Conservation (phyloP, 2,797 vertebrate genomes). For the Apogon hyalosoma region DNA sequence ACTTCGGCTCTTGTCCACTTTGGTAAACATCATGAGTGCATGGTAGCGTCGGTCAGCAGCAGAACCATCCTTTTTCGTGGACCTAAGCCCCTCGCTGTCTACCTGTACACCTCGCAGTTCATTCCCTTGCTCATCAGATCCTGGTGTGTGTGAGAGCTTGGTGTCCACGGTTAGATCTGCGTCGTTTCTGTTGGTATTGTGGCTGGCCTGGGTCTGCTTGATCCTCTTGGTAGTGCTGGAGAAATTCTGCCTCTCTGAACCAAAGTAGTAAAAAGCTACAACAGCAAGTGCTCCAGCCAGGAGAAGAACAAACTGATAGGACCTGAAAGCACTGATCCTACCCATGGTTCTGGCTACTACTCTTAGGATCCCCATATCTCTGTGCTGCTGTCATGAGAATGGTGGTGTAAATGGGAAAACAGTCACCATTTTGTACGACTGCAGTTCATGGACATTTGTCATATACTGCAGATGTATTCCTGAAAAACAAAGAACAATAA, state of each 20-base stretch:
- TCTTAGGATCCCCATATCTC: constrained; percentile 80
- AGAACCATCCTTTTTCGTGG: constrained; percentile 26
- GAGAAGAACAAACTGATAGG: constrained; percentile 88
- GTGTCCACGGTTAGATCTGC: constrained; percentile 80
- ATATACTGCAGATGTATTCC: constrained; percentile 24
- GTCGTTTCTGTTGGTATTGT: constrained; percentile 84
- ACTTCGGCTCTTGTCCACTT: constrained; percentile 87
- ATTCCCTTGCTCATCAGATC: constrained; percentile 40
- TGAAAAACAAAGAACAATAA: constrained; percentile 44
- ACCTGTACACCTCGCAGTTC: constrained; percentile 10
- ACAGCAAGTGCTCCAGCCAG: constrained; percentile 88
- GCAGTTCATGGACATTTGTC: not conserved
- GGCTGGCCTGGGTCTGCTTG: constrained; percentile 86
- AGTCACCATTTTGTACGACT: constrained; percentile 40
- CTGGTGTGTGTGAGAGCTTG: constrained; percentile 49
- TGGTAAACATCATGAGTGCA: constrained; percentile 94
- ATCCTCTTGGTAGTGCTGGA: constrained; percentile 93
- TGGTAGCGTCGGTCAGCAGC: constrained; percentile 78
- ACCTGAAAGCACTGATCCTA: constrained; percentile 86
- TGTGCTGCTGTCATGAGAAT: constrained; percentile 54
- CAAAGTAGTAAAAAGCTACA: constrained; percentile 94
- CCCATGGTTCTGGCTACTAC: constrained; percentile 80
- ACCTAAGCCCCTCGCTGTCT: constrained; percentile 28
- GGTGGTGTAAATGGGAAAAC: constrained; percentile 9
- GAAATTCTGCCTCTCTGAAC: constrained; percentile 91